A percentile compares a stretch with the other conserved stretches of the same genome.
These are phyloP conservation scores for Pantala flavescens DNA, from an alignment of 1,140 invertebrate species.

Conservation along the genomic window DNA sequence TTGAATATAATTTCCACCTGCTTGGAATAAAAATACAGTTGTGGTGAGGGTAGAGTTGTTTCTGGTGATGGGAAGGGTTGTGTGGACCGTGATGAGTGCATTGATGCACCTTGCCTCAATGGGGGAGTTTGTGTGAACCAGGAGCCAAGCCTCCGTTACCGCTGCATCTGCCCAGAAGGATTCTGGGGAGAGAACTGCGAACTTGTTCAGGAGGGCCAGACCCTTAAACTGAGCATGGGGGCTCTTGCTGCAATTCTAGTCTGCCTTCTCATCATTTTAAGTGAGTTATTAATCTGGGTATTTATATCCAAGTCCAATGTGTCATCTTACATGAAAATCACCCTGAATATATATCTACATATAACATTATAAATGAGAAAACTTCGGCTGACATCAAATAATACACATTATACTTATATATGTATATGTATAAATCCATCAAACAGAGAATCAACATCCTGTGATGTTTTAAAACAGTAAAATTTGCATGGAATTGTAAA, in stretches of 20 bases:
- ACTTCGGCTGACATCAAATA: no score
- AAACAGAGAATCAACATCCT: no score
- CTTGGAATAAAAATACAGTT: conserved; percentile 44
- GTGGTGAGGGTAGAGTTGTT: conserved; percentile 79
- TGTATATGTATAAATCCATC: no score
- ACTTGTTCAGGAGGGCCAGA: conserved; percentile 82
- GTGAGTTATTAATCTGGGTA: conserved; percentile 46
- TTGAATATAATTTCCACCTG: no score
- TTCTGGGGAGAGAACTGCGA: conserved; percentile 93
- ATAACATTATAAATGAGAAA: no score
- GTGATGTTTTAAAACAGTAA: no score
- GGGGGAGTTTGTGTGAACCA: conserved; percentile 81
- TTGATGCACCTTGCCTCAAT: conserved; percentile 83
- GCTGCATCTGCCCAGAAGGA: conserved; percentile 76
- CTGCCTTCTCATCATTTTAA: conserved; percentile 86
- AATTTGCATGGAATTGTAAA: no score
- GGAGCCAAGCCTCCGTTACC: conserved; percentile 69
- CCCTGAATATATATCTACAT: no score
- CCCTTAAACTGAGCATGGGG: conserved; percentile 84
- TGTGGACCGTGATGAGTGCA: conserved; percentile 87
- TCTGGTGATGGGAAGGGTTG: conserved; percentile 82
- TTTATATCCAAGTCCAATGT: conserved; percentile 18
- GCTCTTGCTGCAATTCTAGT: conserved; percentile 86
- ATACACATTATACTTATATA: no score
- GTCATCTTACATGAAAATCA: conserved; percentile 10